Percentiles rank a stretch among this genome's conserved stretches.
phyloP scores from a whole-genome alignment of 2,888 invertebrate genomes.

The Aporophyla nigra region DNA sequence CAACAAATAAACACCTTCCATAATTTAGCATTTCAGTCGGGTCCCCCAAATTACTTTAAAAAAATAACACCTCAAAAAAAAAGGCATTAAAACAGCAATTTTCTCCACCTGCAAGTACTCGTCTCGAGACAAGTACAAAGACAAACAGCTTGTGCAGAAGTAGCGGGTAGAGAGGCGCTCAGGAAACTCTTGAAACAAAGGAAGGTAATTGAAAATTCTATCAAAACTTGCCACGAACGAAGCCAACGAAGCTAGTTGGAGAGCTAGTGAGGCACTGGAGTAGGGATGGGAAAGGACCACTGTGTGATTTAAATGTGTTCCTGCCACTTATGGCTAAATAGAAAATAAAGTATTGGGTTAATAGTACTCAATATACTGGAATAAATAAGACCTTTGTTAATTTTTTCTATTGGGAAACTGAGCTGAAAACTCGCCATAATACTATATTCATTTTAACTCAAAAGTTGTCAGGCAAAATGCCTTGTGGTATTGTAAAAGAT shows the following conservation, averaged over 20 bases:
- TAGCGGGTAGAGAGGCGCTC: constrained; percentile 67
- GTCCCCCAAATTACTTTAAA: background rate
- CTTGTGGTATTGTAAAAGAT: too few relatives aligned
- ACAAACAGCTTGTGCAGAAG: constrained; percentile 62
- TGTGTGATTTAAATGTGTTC: background rate
- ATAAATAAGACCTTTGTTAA: too few relatives aligned
- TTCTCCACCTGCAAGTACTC: constrained; percentile 44
- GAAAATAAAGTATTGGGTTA: too few relatives aligned
- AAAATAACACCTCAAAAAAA: background rate
- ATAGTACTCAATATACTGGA: too few relatives aligned
- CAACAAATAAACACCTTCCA: too few relatives aligned
- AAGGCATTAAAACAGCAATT: constrained; percentile 12
- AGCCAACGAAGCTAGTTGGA: constrained; percentile 74
- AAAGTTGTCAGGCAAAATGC: too few relatives aligned
- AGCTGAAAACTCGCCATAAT: too few relatives aligned
- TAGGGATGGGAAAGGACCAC: constrained; percentile 58
- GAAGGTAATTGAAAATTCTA: constrained; percentile 91
- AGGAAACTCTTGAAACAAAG: constrained; percentile 87
- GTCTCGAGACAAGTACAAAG: constrained; percentile 50
- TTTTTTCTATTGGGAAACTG: too few relatives aligned
- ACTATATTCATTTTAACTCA: too few relatives aligned
- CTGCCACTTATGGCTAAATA: too few relatives aligned
- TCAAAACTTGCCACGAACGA: constrained; percentile 89
- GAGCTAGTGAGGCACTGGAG: constrained; percentile 65
- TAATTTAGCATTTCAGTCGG: background rate